phyloP scores from a whole-genome alignment of 2,888 invertebrate genomes.

The Trilocha varians region DNA sequence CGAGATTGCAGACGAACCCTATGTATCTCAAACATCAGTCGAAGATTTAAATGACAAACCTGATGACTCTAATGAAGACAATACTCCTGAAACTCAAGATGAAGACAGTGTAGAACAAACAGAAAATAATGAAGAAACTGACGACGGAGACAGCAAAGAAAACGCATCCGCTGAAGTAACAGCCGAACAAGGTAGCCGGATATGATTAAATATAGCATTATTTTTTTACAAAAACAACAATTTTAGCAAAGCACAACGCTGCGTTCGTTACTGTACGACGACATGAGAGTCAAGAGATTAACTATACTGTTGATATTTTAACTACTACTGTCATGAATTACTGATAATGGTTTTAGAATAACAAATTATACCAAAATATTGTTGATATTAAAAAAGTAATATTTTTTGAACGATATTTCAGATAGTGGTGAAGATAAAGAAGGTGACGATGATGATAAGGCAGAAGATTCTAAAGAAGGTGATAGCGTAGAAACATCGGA shows the following conservation, averaged over 20 bases:
- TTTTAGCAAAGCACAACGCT: not conserved
- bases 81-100: slow-evolving; percentile 30
- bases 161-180: slow-evolving; percentile 65
- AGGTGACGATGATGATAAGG: slow-evolving; percentile 24
- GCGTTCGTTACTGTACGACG: no score
- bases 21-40: slow-evolving; percentile 56
- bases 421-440: slow-evolving; percentile 49
- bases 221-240: not conserved
- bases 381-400: not conserved
- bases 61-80: slow-evolving; percentile 50
- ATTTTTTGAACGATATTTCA: slow-evolving; percentile 21
- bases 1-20: slow-evolving; percentile 66
- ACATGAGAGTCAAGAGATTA: no score
- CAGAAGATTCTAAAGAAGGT: slow-evolving; percentile 20
- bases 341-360: no score
- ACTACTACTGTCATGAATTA: no score
- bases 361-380: no score
- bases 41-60: slow-evolving; percentile 53
- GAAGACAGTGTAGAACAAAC: slow-evolving; percentile 44
- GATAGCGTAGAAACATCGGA: slow-evolving; percentile 30
- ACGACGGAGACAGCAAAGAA: slow-evolving; percentile 41
- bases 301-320: no score
- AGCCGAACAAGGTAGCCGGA: slow-evolving; percentile 48
- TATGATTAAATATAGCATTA: not conserved
- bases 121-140: slow-evolving; percentile 32